A percentile compares a stretch with the other conserved stretches of the same genome.
phyloP scores from a whole-genome alignment of 1,140 invertebrate genomes.

The Saccostrea cuccullata region DNA sequence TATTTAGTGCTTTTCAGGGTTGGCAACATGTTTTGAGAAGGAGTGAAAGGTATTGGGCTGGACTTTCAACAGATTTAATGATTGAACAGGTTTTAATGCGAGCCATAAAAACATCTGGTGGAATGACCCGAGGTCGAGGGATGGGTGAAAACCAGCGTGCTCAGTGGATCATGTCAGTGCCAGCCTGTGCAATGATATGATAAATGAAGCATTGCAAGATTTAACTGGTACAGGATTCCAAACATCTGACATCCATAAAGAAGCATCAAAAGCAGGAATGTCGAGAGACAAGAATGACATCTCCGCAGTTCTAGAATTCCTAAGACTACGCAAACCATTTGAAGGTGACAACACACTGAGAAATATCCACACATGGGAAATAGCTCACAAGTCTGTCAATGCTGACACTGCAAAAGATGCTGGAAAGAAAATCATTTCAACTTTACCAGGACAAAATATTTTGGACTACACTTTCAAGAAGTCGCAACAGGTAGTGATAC shows the following conservation, averaged over 20 bases:
- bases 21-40: slow-evolving; percentile 49
- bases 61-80: slow-evolving; percentile 74
- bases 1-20: slow-evolving; percentile 65
- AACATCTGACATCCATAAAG: slow-evolving; percentile 62
- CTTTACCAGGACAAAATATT: slow-evolving; percentile 46
- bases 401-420: slow-evolving; percentile 47
- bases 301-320: slow-evolving; percentile 45
- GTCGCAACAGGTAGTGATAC: slow-evolving; percentile 44
- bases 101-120: slow-evolving; percentile 77
- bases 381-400: slow-evolving; percentile 52
- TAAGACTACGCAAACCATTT: slow-evolving; percentile 49
- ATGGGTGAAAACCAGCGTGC: slow-evolving; percentile 65
- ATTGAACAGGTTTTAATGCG: slow-evolving; percentile 71
- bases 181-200: slow-evolving; percentile 53
- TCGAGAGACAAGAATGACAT: background rate
- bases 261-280: slow-evolving; percentile 29
- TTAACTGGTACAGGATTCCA: slow-evolving; percentile 42
- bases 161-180: slow-evolving; percentile 41
- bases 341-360: slow-evolving; percentile 26
- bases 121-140: slow-evolving; percentile 40
- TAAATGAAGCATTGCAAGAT: slow-evolving; percentile 62
- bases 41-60: slow-evolving; percentile 75
- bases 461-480: slow-evolving; percentile 49
- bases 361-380: background rate
- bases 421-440: slow-evolving; percentile 42